Evolutionary conservation across 2,113 vertebrate genomes (phyloP), one percentile per base, ranked within the genome.

Genomic region (Ameiurus melas): DNA sequence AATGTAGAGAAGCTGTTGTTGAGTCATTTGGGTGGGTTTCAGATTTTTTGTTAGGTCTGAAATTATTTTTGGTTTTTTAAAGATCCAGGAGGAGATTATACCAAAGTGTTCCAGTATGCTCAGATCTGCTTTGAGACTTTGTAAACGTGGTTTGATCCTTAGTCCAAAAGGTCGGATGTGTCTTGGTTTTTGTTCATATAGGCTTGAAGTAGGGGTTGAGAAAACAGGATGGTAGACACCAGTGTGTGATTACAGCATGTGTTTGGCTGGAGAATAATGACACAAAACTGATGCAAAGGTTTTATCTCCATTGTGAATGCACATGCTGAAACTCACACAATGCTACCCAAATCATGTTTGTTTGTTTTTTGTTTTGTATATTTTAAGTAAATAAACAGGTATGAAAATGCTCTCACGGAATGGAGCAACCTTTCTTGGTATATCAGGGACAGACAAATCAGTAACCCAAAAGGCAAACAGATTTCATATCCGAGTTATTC

Each of bases 291-390:
- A 81, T 81, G 64, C 27, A 73, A 87, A 33, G 66, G 25, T n/a
- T 85, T 86, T 88, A 66, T 43, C 16, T 19, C 68, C 16, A 66
- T 85, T 85, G 66, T 60, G 58, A 78, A 80, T 55, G 60, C 20
- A 79, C 33, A 83, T 64, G 78, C 78, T 75, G 83, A 43, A 55
- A 58, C 8, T n/a, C n/a, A 5, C 64, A 66, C 64, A 14, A 14
- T 30, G 64, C 13, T 30, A 66, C 64, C 64, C 64, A n/a, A 66
- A 66, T 30, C 8, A 2, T 39, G 0, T 43, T 25, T 57, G 36
- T 1, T 55, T 33, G 39, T 33, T 83, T 64, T 10, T 53, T 13
- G 13, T 53, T 53, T 53, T 53, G 13, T 47, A 47, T n/a, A n/a
- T n/a, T n/a, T 13, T 12, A 20, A 84, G 9, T 22, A 20, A 64